These are phyloP conservation scores for Heteropelma amictum DNA, from an alignment of 2,888 invertebrate species.

Conservation along the genomic window DNA sequence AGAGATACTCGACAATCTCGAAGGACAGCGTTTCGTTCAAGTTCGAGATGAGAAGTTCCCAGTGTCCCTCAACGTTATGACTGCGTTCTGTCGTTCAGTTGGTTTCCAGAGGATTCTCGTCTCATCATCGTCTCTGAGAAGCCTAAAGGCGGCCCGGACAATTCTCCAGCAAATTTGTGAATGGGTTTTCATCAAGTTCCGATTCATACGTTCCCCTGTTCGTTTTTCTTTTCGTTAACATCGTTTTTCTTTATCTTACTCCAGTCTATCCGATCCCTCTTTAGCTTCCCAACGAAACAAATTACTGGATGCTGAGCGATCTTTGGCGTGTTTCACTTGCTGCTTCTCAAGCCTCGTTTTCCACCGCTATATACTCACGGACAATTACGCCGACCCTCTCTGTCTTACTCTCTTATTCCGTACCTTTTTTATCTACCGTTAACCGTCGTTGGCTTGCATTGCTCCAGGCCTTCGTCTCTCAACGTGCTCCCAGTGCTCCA, in stretches of 20 bases:
- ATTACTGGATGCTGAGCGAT: conserved; percentile 62
- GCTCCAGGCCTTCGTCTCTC: conserved; percentile 40
- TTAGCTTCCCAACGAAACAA: conserved; percentile 59
- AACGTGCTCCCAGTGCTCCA: conserved; percentile 45
- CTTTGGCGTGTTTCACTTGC: conserved; percentile 41
- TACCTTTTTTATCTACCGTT: conserved; percentile 54
- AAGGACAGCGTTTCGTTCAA: conserved; percentile 49
- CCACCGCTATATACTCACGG: conserved; percentile 64
- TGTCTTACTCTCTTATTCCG: conserved; percentile 26
- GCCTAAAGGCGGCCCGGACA: conserved; percentile 41
- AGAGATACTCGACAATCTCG: conserved; percentile 52
- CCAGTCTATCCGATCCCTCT: conserved; percentile 30
- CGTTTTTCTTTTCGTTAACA: conserved; percentile 23
- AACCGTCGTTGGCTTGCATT: conserved; percentile 42
- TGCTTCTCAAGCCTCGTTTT: conserved; percentile 47
- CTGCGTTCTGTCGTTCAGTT: conserved; percentile 12
- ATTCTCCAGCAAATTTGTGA: conserved; percentile 63
- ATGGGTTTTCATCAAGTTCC: conserved; percentile 71
- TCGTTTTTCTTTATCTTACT: conserved; percentile 35
- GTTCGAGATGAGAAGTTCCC: conserved; percentile 48
- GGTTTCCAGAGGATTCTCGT: conserved; percentile 37
- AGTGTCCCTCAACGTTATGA: conserved; percentile 28
- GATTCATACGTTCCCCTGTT: conserved; percentile 68
- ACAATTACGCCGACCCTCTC: conserved; percentile 69
- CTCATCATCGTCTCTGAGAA: conserved; percentile 44